Conservation (phyloP, 2,888 invertebrate genomes). For the Hoplodrina blanda region DNA sequence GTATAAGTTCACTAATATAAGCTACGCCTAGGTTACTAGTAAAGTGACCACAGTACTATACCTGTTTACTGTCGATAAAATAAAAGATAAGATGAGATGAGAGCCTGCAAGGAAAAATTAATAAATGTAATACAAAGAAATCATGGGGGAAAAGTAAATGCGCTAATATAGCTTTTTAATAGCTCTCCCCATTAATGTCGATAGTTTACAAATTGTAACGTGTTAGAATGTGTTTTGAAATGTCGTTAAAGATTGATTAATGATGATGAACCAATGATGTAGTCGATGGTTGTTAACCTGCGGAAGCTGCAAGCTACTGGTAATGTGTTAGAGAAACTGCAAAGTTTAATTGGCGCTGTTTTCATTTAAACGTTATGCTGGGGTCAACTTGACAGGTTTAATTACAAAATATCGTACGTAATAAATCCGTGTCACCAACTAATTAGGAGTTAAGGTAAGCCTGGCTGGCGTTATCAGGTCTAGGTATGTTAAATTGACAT, state of each 20-base stretch:
- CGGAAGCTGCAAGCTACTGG: conserved; percentile 15
- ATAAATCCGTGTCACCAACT: too few relatives aligned
- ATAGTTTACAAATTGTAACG: conserved; percentile 24
- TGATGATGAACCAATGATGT: conserved; percentile 40
- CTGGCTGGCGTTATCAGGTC: too few relatives aligned
- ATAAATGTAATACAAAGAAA: not conserved
- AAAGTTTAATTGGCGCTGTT: not conserved
- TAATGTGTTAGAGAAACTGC: conserved; percentile 13
- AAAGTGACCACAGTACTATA: too few relatives aligned
- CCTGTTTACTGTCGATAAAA: too few relatives aligned
- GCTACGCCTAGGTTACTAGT: too few relatives aligned
- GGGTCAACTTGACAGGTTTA: too few relatives aligned
- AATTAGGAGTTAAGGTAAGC: too few relatives aligned
- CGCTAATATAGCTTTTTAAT: conserved; percentile 12
- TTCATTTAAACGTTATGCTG: not conserved
- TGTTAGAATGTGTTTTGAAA: conserved; percentile 24
- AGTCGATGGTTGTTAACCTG: not conserved
- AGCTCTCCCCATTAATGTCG: conserved; percentile 16
- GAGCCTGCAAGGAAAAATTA: too few relatives aligned
- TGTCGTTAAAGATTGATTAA: conserved; percentile 46
- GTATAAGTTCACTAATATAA: too few relatives aligned
- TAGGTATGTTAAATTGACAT: not conserved
- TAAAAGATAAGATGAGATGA: too few relatives aligned
- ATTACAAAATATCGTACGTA: too few relatives aligned
- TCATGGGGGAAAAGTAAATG: not conserved